These are phyloP conservation scores for Trachelipus rathkii DNA, from an alignment of 1,140 invertebrate genomes.

Conservation along the genomic window DNA sequence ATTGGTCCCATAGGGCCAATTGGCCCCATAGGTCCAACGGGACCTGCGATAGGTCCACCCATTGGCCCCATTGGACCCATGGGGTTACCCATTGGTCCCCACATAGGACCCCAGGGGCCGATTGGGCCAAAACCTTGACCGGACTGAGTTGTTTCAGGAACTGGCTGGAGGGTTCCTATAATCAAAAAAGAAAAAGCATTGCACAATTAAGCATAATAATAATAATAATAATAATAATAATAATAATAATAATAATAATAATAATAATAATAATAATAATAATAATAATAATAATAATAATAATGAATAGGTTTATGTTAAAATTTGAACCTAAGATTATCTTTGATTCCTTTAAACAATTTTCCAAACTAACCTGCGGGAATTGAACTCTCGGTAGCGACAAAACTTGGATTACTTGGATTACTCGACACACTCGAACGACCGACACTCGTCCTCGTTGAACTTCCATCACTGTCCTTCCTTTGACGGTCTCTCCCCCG, in stretches of 20 bases:
- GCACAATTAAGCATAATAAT: no score
- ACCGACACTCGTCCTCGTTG: conserved; percentile 3
- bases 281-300: no score
- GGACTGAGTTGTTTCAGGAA: neutral
- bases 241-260: no score
- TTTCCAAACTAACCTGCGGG: neutral
- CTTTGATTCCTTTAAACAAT: no score
- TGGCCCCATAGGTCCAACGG: conserved; percentile 42
- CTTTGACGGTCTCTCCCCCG: conserved; percentile 48
- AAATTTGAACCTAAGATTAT: no score
- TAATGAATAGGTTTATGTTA: no score
- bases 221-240: no score
- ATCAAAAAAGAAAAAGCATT: no score
- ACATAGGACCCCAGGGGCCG: conserved; percentile 44
- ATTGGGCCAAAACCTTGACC: conserved; percentile 11
- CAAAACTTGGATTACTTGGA: neutral
- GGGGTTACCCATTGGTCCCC: conserved; percentile 38
- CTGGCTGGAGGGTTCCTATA: neutral
- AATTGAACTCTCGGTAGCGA: neutral
- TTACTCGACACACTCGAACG: neutral
- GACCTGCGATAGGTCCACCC: conserved; percentile 47
- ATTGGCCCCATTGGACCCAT: conserved; percentile 56
- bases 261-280: no score
- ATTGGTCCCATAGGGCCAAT: conserved; percentile 44
- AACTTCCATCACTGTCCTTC: conserved; percentile 32